Percentiles rank a stretch among this genome's conserved stretches.
Conservation (phyloP, 2,113 vertebrate species). For the Balaenoptera acutorostrata region DNA sequence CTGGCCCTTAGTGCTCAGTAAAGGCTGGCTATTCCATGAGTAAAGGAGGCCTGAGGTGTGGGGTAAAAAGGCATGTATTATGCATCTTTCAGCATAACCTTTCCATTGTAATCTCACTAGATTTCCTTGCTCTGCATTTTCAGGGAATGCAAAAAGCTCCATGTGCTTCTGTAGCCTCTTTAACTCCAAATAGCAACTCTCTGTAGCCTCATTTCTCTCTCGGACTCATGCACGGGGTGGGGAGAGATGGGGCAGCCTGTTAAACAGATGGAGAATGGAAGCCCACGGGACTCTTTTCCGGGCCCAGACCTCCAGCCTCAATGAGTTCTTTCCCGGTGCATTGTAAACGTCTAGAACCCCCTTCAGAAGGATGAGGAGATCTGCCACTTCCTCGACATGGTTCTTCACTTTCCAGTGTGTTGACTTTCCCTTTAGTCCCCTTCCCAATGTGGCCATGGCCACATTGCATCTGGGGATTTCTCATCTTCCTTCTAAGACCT, state of each 20-base stretch:
- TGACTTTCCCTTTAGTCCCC: not conserved
- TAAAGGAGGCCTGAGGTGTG: rapidly evolving
- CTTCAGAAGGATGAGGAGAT: not conserved
- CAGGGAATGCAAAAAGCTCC: not conserved
- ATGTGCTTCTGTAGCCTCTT: not conserved
- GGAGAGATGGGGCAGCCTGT: not conserved
- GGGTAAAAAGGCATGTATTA: not conserved
- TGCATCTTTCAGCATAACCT: not conserved
- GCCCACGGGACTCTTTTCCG: not conserved
- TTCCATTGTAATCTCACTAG: not conserved
- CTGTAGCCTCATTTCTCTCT: not conserved
- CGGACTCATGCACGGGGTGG: not conserved
- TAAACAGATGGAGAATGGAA: not conserved
- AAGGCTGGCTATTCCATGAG: not conserved
- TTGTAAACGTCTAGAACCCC: not conserved
- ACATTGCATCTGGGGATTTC: not conserved
- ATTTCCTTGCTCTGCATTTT: not conserved
- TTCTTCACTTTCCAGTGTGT: not conserved
- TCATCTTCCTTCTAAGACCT: not conserved
- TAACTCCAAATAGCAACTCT: not conserved
- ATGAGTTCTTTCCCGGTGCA: not conserved
- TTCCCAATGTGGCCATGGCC: not conserved
- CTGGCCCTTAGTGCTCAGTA: not conserved
- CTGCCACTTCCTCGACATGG: rapidly evolving
- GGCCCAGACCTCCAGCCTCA: not conserved